Conservation (phyloP, 2,888 invertebrate genomes). For the Linyphia triangularis region DNA sequence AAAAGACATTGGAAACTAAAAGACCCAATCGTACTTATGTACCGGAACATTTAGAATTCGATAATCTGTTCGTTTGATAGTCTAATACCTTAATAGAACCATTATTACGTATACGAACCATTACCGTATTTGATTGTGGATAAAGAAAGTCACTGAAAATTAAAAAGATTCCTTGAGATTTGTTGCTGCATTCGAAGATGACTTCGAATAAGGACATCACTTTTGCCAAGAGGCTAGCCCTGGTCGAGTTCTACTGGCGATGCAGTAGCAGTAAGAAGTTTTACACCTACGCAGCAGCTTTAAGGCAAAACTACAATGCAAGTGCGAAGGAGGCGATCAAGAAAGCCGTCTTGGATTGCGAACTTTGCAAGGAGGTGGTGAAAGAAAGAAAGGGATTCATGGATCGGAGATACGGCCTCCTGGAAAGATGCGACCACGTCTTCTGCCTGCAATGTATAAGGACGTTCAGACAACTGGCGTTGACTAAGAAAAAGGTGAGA, state of each 20-base stretch:
- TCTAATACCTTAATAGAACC: too few relatives aligned
- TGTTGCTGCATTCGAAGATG: too few relatives aligned
- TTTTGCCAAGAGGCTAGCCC: neutral
- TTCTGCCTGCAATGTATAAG: slow-evolving; percentile 21
- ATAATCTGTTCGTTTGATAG: too few relatives aligned
- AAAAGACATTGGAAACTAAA: too few relatives aligned
- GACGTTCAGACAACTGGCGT: neutral
- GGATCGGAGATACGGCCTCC: slow-evolving; percentile 5
- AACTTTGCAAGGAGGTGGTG: neutral
- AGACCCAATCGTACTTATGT: too few relatives aligned
- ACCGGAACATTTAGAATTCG: too few relatives aligned
- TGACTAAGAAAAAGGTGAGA: neutral
- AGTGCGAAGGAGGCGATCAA: neutral
- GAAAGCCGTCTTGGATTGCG: neutral
- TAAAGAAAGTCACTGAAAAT: too few relatives aligned
- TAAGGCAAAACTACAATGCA: neutral
- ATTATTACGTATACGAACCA: too few relatives aligned
- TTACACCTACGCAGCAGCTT: neutral
- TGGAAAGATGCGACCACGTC: slow-evolving; percentile 24
- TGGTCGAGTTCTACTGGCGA: neutral
- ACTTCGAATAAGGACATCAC: too few relatives aligned
- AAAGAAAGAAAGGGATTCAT: neutral
- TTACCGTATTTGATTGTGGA: too few relatives aligned
- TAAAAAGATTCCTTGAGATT: too few relatives aligned
- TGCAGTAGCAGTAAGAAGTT: neutral